Percentiles rank a stretch among this genome's conserved stretches.
Conservation (phyloP, 1,140 invertebrate species). For the Mizuhopecten yessoensis region DNA sequence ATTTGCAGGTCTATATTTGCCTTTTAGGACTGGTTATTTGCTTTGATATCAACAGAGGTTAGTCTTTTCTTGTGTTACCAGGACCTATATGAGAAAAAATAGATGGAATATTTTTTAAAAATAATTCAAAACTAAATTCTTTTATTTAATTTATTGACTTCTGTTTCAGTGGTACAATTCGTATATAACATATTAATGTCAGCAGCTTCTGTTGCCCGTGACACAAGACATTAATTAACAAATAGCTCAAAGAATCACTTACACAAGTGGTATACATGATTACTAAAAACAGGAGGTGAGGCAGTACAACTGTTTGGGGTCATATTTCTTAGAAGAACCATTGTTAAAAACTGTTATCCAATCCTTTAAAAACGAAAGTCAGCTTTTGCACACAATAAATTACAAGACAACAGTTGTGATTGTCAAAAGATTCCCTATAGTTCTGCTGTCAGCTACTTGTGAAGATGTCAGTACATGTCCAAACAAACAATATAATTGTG, state of each 20-base stretch:
- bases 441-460: background rate
- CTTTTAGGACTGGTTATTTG: too few species aligned
- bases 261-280: background rate
- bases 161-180: constrained; percentile 11
- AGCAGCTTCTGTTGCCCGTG: background rate
- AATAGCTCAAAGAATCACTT: constrained; percentile 5
- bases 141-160: constrained; percentile 17
- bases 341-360: background rate
- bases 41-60: too few species aligned
- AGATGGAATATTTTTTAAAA: too few species aligned
- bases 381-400: background rate
- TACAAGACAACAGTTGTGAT: background rate
- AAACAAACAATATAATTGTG: too few species aligned
- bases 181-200: background rate
- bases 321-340: background rate
- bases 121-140: too few species aligned
- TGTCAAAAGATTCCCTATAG: background rate
- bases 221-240: background rate
- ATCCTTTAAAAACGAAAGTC: background rate
- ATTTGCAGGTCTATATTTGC: too few species aligned
- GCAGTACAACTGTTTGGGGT: background rate
- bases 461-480: too few species aligned
- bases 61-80: too few species aligned
- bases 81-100: too few species aligned
- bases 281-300: background rate